Base-by-base conservation (phyloP, 2,113 vertebrate genomes). In the Rhadina sibilatrix region DNA sequence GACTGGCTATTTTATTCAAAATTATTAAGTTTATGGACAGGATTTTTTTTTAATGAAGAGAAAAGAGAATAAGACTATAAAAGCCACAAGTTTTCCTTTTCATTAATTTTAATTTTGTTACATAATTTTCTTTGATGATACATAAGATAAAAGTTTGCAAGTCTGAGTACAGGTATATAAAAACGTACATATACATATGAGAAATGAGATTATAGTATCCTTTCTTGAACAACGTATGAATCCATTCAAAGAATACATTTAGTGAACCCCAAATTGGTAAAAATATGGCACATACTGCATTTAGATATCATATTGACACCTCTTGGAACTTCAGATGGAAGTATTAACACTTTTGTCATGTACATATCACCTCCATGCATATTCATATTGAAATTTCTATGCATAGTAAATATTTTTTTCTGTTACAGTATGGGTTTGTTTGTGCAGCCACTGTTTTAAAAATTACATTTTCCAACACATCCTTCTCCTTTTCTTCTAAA, bases 251-350 rank as follows among this genome's bases (percentile, higher is more conserved):
- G 38, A 22, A 77, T 63, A 47, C 13, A 81, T 63, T 80, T 85
- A 80, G 19, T 23, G 30, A 81, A 54, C 19, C 22, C 21, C 30
- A 66, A 92, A 86, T 1, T 70, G 50, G 56, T 81, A 83, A 92
- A 94, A 96, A 83, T 78, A 90, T 77, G 38, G 27, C 64, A 74
- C 83, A 63, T 63, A 59, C 60, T 77, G 64, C 91, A 93, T 96
- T 95, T 93, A 89, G 68, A 63, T 74, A 77, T 42, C 71, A 70
- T 70, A 72, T 66, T 95, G 76, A 38, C 90, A 93, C 76, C 56
- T 93, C 72, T 89, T 90, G 35, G 71, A 92, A 88, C 90, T 97
- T 96, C 95, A 96, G 95, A 95, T 96, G 90, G 83, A 81, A 87
- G 72, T 89, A 93, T 90, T 93, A 96, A 86, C 95, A 97, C 94